Evolutionary conservation across 2,888 invertebrate genomes (phyloP), one percentile per base, ranked within the genome.

Genomic region (Tiliacea aurago): DNA sequence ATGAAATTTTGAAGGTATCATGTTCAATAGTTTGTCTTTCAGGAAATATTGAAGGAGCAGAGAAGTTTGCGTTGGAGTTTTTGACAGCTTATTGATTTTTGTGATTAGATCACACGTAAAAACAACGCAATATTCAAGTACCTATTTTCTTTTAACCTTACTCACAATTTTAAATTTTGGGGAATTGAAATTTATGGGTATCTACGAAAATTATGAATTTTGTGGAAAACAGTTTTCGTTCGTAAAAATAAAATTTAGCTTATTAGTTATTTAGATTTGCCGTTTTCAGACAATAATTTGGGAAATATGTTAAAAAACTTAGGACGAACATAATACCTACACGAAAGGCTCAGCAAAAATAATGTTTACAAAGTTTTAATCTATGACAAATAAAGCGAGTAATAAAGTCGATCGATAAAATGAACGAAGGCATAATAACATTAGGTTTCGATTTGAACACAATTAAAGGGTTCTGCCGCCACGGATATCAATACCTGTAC

Each of bases 361-460:
- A n/a, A 23, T 23, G 28, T 7, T n/a, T n/a, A n/a, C 0, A 49
- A 51, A 37, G 1, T 73, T 62, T 80, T 90, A 88, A 63, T 92
- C 91, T 93, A 78, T 92, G 91, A 70, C 82, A 88, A 88, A 90
- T 91, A 90, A 91, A 91, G 90, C 90, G 88, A 91, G 93, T 90
- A 92, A 90, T 89, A 89, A 87, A 88, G 72, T 86, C 87, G 83
- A 88, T 90, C 89, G 87, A 90, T 92, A 89, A 90, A 90, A 90
- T 78, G 88, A 86, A 89, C 86, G 85, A 86, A 84, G 84, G 80
- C 86, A 89, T 88, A 91, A 88, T 89, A 91, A 90, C 86, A 88
- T 88, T 88, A 87, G 87, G 86, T 87, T 87, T 87, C 86, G 89
- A 89, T 87, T 87, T 84, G 84, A 90, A 89, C 84, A 89, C 90